Evolutionary conservation across 2,888 invertebrate genomes (phyloP).

Genomic region (Caenorhabditis drosophilae): DNA sequence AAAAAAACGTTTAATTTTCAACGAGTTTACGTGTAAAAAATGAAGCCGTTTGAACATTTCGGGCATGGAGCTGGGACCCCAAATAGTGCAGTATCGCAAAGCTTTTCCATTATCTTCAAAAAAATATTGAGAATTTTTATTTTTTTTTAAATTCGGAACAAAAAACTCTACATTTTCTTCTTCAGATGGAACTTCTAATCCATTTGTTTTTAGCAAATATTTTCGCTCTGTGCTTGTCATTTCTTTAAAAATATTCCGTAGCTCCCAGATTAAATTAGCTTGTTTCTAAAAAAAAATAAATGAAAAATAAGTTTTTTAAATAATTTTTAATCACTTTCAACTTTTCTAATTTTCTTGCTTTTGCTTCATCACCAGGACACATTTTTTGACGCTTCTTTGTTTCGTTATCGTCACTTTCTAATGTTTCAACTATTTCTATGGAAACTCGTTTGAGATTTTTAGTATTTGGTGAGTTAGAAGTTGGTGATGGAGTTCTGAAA

Average conservation of each 20-base stretch:
- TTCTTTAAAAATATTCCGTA: constrained; percentile 76
- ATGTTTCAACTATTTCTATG: not conserved
- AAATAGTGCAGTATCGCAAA: constrained; percentile 87
- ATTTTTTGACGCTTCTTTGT: not conserved
- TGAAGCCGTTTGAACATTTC: constrained; percentile 75
- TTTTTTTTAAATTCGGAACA: no score
- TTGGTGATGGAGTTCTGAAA: not conserved
- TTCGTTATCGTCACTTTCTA: not conserved
- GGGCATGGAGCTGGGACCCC: constrained; percentile 82
- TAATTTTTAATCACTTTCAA: not conserved
- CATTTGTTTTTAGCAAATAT: constrained; percentile 78
- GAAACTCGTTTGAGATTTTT: not conserved
- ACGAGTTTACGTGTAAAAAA: constrained; percentile 38
- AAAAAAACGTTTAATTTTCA: no score
- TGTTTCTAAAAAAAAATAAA: constrained; percentile 74
- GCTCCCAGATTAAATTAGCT: constrained; percentile 77
- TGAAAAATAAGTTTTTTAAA: not conserved
- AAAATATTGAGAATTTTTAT: no score
- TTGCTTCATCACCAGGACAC: not conserved
- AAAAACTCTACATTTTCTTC: no score
- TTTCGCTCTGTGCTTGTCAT: constrained; percentile 76
- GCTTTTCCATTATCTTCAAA: constrained; percentile 80
- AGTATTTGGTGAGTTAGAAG: not conserved
- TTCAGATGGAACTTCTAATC: constrained; percentile 78
- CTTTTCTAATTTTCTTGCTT: constrained; percentile 2